Evolutionary conservation across 2,888 invertebrate genomes (phyloP), one percentile per base, ranked within the genome.

Genomic region (Luffia ferchaultella): DNA sequence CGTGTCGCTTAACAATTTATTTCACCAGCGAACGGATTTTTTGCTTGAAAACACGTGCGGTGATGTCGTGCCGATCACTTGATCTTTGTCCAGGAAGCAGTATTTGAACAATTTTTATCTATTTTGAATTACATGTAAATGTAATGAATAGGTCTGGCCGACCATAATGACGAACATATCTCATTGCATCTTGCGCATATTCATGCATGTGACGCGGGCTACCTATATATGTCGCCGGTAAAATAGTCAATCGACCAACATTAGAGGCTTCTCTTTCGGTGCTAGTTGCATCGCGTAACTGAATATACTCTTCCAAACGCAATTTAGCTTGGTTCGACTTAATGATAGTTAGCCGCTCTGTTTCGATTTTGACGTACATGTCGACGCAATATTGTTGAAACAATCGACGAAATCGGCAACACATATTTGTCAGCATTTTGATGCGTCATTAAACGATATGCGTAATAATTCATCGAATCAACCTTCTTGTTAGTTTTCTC

Each of bases 311-410:
- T 49, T 56, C 55, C 53, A 59, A 44, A 45, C 65, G 60, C 20
- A 66, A 52, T 52, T 63, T 58, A 3, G 48, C 51, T 54, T 70
- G 64, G 50, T 68, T 62, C 16, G 55, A 58, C 18, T 60, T 49
- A 17, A 63, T 56, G 47, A 53, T 68, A 3, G 51, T 46, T 17
- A 69, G 50, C 17, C 62, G 57, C 43, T 65, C 61, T 16, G 55
- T 59, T 55, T 70, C 66, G 9, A 65, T 57, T 54, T 65, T 67
- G 0, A 59, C 64, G 53, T 64, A 67, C 66, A 66, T 67, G 53
- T 71, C 65, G n/a, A 55, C 55, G 46, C 51, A 52, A 52, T 52
- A 53, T 52, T 45, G 57, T 54, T 16, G 56, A 55, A 50, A 55
- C 52, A 42, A 57, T 48, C 49, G 52, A 54, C 49, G 50, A 54